Base-by-base conservation (phyloP, 2,113 vertebrate species). In the Ascaphus truei region DNA sequence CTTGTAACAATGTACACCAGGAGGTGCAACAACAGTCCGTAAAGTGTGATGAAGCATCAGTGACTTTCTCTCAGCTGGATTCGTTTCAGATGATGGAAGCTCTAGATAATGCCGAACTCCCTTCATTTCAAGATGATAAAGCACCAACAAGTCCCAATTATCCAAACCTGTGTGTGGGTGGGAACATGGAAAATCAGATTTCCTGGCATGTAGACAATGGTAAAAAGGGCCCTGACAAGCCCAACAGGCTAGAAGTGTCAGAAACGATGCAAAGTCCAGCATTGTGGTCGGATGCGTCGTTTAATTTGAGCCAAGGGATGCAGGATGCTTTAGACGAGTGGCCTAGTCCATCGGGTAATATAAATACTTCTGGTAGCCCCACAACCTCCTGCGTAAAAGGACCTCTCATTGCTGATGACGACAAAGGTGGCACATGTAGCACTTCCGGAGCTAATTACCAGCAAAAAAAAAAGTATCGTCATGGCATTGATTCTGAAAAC, bases 291-390 rank as follows among this genome's bases (percentile, higher is more conserved):
- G 79, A 74, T 13, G 7, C 43, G 51, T 84, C 79, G 0, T 81
- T 93, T 84, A 77, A 86, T 7, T 84, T 96, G 79, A 99, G 93
- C 76, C 92, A 93, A 53, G 94, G 88, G 74, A 75, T 98, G 71
- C 91, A 94, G 68, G 93, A 90, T 16, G 78, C 93, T 39, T 90
- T 98, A 76, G 95, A 98, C 68, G 86, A 88, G 50, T 93, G 91
- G 83, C 82, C 90, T 4, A 93, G 83, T 71, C 86, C 91, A 78
- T 86, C 88, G 50, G 86, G 81, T 41, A 81, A 59, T 72, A 72
- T 81, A 52, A 26, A 26, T 13, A 72, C 66, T 60, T 65, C 73
- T 68, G 29, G 4, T 9, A 65, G 23, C 45, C 2, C 18, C n/a
- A 39, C 41, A 7, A 63, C 27, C 13, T 59, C 65, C 15, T 31